Conservation (phyloP, 53 echinoderm and acorn worm genomes). For the Echinometra lucunter region DNA sequence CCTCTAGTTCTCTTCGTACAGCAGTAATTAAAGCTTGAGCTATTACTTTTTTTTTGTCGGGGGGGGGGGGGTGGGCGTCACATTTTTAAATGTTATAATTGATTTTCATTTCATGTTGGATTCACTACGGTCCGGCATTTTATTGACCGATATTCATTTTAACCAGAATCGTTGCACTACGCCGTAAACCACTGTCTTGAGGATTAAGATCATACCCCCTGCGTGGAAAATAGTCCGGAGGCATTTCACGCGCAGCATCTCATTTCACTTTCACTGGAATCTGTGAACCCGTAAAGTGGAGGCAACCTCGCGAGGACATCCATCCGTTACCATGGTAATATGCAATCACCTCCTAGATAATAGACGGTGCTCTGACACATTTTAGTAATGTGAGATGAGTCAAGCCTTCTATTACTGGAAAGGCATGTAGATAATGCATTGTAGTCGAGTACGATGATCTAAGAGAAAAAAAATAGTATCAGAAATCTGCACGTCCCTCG, state of each 20-base stretch:
- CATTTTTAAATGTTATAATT: too few relatives aligned
- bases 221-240: not conserved
- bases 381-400: not conserved
- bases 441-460: not conserved
- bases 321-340: not conserved
- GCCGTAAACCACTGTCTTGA: not conserved
- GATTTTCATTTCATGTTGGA: too few relatives aligned
- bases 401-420: not conserved
- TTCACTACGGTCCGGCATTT: too few relatives aligned
- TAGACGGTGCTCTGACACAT: slow-evolving; percentile 6
- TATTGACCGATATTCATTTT: too few relatives aligned
- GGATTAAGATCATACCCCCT: not conserved
- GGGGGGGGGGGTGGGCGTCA: too few relatives aligned
- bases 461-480: too few relatives aligned
- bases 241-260: not conserved
- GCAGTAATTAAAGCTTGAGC: too few relatives aligned
- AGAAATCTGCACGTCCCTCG: too few relatives aligned
- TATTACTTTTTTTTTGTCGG: too few relatives aligned
- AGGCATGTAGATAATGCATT: not conserved
- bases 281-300: slow-evolving; percentile 23
- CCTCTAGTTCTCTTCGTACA: too few relatives aligned
- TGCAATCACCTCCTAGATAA: slow-evolving; percentile 38
- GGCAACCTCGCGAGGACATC: not conserved
- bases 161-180: not conserved
- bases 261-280: not conserved